Evolutionary conservation across 2,113 vertebrate genomes (phyloP).

Genomic region (Aspidoscelis tigris): DNA sequence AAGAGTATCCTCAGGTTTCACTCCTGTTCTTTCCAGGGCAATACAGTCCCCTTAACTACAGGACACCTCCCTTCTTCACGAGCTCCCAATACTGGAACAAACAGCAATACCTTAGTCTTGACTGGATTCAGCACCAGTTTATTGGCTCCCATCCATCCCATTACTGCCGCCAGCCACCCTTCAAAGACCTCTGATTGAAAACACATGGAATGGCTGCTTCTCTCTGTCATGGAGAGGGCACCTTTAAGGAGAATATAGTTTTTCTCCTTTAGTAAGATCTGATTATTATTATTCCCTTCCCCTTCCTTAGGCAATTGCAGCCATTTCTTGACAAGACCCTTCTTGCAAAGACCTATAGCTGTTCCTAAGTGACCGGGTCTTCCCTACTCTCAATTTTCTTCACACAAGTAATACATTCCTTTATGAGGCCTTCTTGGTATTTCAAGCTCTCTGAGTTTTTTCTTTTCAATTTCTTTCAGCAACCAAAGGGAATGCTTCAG

Average conservation of each 20-base stretch:
- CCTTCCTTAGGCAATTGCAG: neutral
- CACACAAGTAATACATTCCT: neutral
- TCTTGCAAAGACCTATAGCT: neutral
- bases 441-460: neutral
- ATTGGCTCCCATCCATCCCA: too few relatives aligned
- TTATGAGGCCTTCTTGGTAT: rapidly evolving
- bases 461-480: neutral
- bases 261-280: neutral
- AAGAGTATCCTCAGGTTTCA: too few relatives aligned
- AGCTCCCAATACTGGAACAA: too few relatives aligned
- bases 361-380: neutral
- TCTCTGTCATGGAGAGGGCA: too few relatives aligned
- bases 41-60: too few relatives aligned
- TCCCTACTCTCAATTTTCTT: neutral
- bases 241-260: neutral
- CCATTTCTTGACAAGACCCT: neutral
- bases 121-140: too few relatives aligned
- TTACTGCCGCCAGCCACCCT: too few relatives aligned
- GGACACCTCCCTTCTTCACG: too few relatives aligned
- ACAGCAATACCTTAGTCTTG: too few relatives aligned
- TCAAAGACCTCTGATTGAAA: too few relatives aligned
- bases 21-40: too few relatives aligned
- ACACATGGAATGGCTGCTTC: too few relatives aligned
- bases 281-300: neutral
- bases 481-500: constrained; percentile 43